Evolutionary conservation across 2,888 invertebrate genomes (phyloP), one percentile per base, ranked within the genome.

Genomic region (Phortica okadai): DNA sequence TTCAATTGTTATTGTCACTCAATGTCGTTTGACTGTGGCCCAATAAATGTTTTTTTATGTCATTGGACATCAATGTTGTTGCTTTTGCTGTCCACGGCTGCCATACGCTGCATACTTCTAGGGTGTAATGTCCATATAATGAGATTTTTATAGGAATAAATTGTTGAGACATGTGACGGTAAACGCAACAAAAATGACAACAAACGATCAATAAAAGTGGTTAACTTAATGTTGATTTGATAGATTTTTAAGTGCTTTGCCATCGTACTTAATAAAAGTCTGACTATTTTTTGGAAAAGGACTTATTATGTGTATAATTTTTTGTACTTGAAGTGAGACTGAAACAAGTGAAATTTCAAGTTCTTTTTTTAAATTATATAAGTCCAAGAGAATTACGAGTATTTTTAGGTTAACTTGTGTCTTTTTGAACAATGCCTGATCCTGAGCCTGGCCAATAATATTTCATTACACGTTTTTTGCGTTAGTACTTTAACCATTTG

Each of bases 81-180:
- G 33, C 4, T 33, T 2, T 33, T 33, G 33, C 1, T 33, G 3
- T 33, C 33, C 33, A 5, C 6, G 50, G 50, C 50, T 11, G 10
- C 1, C 8, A 21, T 21, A 21, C 50, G 5, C 45, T 58, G 54
- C 41, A 67, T 41, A 58, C 67, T 41, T 45, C 64, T 67, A 41
- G 64, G 59, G 70, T 59, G 74, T 86, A 85, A 87, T 86, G 79
- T 79, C 56, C 74, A 77, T 73, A 82, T 87, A 85, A 86, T 87
- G 87, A 81, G 86, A 78, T 84, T 83, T 80, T 80, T 79, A 83
- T 83, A 78, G 45, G 50, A 44, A 69, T 69, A 56, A 54, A 72
- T 72, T 72, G 70, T 21, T 44, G 54, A 16, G 54, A 72, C 66
- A 66, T 41, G 41, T 41, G 42, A 11, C 16, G 50, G 50, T 14